Conservation (phyloP, 2,113 vertebrate genomes). For the Stictonetta naevosa region DNA sequence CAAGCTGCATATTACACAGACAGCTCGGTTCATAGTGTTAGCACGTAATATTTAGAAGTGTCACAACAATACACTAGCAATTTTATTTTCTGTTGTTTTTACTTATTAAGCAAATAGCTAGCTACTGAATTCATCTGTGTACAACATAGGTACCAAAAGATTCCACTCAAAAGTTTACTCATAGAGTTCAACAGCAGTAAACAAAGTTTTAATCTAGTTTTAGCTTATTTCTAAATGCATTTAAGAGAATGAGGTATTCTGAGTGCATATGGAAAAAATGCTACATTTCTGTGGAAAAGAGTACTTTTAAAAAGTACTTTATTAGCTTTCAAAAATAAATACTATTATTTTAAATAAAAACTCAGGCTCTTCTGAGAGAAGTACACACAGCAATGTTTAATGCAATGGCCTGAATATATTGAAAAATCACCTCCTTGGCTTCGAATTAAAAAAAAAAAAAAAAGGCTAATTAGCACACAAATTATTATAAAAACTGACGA, state of each 20-base stretch:
- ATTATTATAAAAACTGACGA: background rate
- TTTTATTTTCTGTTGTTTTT: background rate
- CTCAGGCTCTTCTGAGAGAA: background rate
- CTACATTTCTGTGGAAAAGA: background rate
- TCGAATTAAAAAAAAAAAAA: background rate
- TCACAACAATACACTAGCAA: background rate
- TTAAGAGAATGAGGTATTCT: background rate
- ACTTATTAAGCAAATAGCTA: background rate
- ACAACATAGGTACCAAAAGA: background rate
- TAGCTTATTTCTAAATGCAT: background rate
- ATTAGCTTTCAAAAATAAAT: background rate
- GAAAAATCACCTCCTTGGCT: background rate
- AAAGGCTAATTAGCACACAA: background rate
- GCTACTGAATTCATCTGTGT: background rate
- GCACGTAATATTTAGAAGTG: background rate
- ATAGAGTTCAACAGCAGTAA: background rate
- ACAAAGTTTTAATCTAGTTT: background rate
- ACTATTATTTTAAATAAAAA: background rate
- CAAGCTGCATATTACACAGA: background rate
- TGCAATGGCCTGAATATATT: background rate
- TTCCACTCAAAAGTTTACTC: background rate
- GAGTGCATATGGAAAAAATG: background rate
- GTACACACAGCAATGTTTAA: background rate
- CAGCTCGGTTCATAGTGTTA: background rate
- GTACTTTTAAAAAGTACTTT: background rate